Evolutionary conservation across 2,113 vertebrate genomes (phyloP), one percentile per base, ranked within the genome.

Genomic region (Raja brachyura): DNA sequence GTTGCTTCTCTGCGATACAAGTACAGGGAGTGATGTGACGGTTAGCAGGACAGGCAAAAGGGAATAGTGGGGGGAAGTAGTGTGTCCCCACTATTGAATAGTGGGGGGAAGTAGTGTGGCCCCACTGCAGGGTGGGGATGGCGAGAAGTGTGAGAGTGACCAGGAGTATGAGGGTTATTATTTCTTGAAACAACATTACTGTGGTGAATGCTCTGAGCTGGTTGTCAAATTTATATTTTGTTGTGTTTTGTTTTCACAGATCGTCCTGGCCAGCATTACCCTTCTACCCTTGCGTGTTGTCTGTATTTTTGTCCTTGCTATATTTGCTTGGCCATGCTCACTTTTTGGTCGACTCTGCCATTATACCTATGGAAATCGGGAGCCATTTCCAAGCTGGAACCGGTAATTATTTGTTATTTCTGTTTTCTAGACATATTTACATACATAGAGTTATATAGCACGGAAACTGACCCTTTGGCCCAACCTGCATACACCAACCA

Each of bases 381-480:
- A 96, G 85, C 98, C 98, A 0, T 95, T 99, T 94, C 95, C 93
- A 33, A 97, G 97, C 93, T 99, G 99, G 99, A 98, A 97, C 96
- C 97, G 98, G 99, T 99, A 97, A 97, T 93, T 1, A 39, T 56
- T n/a, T 22, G 11, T 85, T 28, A 85, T 63, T 88, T 88, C 61
- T 88, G 59, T 28, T 88, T 7, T 16, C 39, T 0, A 63, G 63
- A 63, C 59, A 59, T 48, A 48, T 48, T 0, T 48, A 48, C 39
- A 48, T 48, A n/a, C n/a, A n/a, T n/a, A n/a, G n/a, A 48, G 39
- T 48, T 3, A 48, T 48, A 48, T 48, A 48, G 39, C 39, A 48
- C 39, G 39, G 39, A 48, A 48, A 48, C 39, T 48, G 39, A 48
- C 39, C 39, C 39, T 48, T 0, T 48, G 39, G 39, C 39, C 39